A percentile compares a stretch with the other conserved stretches of the same genome.
phyloP scores from a whole-genome alignment of 2,888 invertebrate genomes.

The Thelaira solivaga region DNA sequence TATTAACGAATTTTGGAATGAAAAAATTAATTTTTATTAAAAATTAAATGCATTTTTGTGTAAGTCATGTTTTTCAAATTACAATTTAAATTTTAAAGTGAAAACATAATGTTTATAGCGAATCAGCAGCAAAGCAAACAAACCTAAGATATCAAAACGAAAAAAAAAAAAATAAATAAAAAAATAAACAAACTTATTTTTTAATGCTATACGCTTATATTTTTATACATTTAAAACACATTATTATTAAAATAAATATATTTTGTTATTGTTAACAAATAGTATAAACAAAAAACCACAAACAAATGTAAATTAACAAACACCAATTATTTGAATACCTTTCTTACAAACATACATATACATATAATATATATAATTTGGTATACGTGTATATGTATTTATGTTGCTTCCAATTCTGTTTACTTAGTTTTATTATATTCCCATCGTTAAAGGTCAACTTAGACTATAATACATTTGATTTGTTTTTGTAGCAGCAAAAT shows the following conservation, averaged over 20 bases:
- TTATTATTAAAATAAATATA: slow-evolving; percentile 55
- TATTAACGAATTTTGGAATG: no score
- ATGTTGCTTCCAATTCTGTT: slow-evolving; percentile 18
- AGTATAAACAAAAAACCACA: slow-evolving; percentile 36
- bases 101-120: slow-evolving; percentile 48
- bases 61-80: slow-evolving; percentile 5
- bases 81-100: slow-evolving; percentile 34
- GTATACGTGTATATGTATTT: no score
- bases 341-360: no score
- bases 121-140: slow-evolving; percentile 59
- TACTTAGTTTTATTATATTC: slow-evolving; percentile 37
- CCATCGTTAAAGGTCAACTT: no score
- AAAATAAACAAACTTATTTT: slow-evolving; percentile 41
- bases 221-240: slow-evolving; percentile 58
- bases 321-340: slow-evolving; percentile 10
- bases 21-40: no score
- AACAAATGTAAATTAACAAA: slow-evolving; percentile 16
- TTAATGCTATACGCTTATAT: slow-evolving; percentile 62
- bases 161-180: slow-evolving; percentile 10
- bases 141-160: slow-evolving; percentile 59
- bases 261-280: slow-evolving; percentile 62
- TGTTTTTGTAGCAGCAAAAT: no score
- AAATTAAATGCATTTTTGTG: slow-evolving; percentile 18
- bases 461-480: no score
- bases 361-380: no score